Evolutionary conservation across 1,140 invertebrate species (phyloP).

Genomic region (Amyelois transitella): DNA sequence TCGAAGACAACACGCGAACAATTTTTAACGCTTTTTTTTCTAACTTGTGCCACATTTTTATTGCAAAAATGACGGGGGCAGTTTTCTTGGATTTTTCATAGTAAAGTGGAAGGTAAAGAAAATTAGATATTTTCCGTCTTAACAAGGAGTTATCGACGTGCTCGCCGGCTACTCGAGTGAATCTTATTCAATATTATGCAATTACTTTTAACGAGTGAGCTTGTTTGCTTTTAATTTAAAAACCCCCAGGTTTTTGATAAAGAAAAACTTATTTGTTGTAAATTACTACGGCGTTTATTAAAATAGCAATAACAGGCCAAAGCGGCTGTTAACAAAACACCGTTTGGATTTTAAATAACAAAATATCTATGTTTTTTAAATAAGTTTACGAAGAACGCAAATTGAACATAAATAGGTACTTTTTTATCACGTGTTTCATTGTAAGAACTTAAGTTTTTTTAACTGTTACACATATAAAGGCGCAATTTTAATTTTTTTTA

Average conservation of each 20-base stretch:
- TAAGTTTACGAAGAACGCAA: too few species aligned
- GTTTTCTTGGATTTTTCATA: conserved; percentile 41
- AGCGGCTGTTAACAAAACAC: not conserved
- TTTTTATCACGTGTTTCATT: too few species aligned
- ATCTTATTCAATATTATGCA: conserved; percentile 30
- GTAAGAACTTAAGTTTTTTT: too few species aligned
- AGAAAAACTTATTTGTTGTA: not conserved
- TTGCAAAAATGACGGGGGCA: conserved; percentile 17
- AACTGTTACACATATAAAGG: too few species aligned
- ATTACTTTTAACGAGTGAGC: conserved; percentile 30
- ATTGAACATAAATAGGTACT: too few species aligned
- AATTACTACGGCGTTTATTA: not conserved
- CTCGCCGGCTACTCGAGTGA: conserved; percentile 14
- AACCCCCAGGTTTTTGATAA: not conserved
- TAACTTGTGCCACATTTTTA: conserved; percentile 14
- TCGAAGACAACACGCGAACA: too few species aligned
- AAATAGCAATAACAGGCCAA: not conserved
- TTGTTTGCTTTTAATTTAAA: conserved; percentile 3
- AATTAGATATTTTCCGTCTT: conserved; percentile 43
- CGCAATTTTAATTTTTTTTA: too few species aligned
- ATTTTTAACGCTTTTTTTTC: not conserved
- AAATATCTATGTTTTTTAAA: too few species aligned
- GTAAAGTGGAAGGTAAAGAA: conserved; percentile 30
- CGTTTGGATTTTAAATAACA: not conserved
- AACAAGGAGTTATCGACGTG: conserved; percentile 41